Percentiles rank a stretch among this genome's conserved stretches.
Evolutionary conservation across 2,113 vertebrate species (phyloP).

Genomic region (Nesoenas mayeri): DNA sequence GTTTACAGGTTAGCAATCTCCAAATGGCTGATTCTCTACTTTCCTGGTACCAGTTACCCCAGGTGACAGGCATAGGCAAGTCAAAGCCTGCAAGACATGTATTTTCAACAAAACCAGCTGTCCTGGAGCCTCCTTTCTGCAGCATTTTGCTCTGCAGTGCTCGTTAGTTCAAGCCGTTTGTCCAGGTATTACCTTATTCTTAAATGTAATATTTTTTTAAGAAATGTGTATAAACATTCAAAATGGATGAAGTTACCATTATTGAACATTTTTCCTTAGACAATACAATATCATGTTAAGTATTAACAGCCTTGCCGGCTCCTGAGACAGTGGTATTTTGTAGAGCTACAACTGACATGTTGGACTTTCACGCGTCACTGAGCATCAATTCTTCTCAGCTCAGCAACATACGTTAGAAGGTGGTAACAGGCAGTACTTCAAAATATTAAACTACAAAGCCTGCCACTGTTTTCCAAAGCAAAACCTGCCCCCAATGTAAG

Average conservation of each 20-base stretch:
- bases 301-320: slow-evolving; percentile 16
- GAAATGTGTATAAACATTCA: background rate
- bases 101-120: background rate
- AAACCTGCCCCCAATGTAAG: background rate
- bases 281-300: background rate
- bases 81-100: background rate
- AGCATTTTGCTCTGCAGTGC: background rate
- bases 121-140: background rate
- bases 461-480: slow-evolving; percentile 2
- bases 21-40: background rate
- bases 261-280: background rate
- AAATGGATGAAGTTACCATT: background rate
- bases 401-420: background rate
- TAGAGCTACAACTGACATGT: background rate
- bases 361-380: background rate
- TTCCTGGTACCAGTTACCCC: background rate
- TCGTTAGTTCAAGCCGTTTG: background rate
- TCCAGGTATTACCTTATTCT: background rate
- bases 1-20: background rate
- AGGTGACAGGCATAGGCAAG: background rate
- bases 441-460: slow-evolving; percentile 47
- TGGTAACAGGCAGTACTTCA: slow-evolving; percentile 10
- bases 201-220: background rate
- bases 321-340: background rate
- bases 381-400: slow-evolving; percentile 13